A percentile compares a stretch with the other conserved stretches of the same genome.
Evolutionary conservation across 1,140 invertebrate genomes (phyloP).

Genomic region (Drosophila gunungcola): DNA sequence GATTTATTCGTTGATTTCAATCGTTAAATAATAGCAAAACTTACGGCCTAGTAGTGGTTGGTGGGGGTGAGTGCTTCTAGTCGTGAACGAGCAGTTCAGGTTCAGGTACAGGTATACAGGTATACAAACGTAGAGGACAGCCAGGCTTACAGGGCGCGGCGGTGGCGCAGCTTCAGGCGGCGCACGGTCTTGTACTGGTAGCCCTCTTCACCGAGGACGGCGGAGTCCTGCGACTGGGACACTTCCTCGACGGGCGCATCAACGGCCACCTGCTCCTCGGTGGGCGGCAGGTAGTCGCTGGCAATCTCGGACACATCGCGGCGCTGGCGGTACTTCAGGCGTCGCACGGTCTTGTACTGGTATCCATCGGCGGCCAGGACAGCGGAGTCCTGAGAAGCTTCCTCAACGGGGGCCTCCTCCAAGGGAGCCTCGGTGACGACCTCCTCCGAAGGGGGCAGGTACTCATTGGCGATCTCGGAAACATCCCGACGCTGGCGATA

Average conservation of each 20-base stretch:
- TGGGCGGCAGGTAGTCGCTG: constrained; percentile 61
- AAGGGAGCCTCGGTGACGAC: constrained; percentile 23
- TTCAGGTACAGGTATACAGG: constrained; percentile 7
- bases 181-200: constrained; percentile 78
- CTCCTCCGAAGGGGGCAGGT: constrained; percentile 59
- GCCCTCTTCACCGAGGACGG: constrained; percentile 60
- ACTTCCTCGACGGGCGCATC: constrained; percentile 49
- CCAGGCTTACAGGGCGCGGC: constrained; percentile 66
- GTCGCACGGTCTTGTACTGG: constrained; percentile 65
- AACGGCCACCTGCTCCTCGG: constrained; percentile 46
- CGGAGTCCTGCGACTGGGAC: constrained; percentile 56
- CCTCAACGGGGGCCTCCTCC: constrained; percentile 36
- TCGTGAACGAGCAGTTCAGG: constrained; percentile 60
- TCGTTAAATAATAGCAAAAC: constrained; percentile 79
- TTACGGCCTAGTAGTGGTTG: constrained; percentile 67
- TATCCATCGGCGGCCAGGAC: constrained; percentile 58
- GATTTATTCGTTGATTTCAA: constrained; percentile 78
- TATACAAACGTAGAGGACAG: background rate
- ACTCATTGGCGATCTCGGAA: constrained; percentile 56
- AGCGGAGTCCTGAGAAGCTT: constrained; percentile 50
- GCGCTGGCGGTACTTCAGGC: constrained; percentile 56
- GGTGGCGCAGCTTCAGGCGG: constrained; percentile 71
- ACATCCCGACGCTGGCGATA: constrained; percentile 72
- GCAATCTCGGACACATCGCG: constrained; percentile 62
- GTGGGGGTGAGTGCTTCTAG: constrained; percentile 47